These are phyloP conservation scores for Byasa hedistus DNA, from an alignment of 2,888 invertebrate species.

Conservation along the genomic window DNA sequence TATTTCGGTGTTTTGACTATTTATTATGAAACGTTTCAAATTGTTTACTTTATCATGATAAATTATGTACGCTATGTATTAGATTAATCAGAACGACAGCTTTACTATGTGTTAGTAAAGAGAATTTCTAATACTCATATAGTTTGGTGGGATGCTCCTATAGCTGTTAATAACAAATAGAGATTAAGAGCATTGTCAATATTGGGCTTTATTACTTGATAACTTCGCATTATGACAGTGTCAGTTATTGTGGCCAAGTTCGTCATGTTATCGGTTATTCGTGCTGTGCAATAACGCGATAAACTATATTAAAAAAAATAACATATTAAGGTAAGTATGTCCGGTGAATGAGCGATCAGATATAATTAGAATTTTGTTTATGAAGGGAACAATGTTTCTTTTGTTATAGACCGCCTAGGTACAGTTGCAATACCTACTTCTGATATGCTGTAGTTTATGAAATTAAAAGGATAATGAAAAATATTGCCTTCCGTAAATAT, in stretches of 20 bases:
- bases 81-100: too few species aligned
- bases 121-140: background rate
- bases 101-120: background rate
- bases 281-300: constrained; percentile 38
- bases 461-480: too few species aligned
- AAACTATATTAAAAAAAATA: constrained; percentile 33
- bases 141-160: constrained; percentile 1
- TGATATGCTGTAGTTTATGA: too few species aligned
- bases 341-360: constrained; percentile 36
- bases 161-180: constrained; percentile 38
- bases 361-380: background rate
- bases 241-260: constrained; percentile 12
- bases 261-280: constrained; percentile 35
- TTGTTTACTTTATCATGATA: too few species aligned
- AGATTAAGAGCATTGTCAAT: constrained; percentile 43
- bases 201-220: constrained; percentile 47
- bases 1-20: too few species aligned
- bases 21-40: too few species aligned
- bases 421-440: too few species aligned
- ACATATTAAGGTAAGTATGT: constrained; percentile 36
- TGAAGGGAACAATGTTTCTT: too few species aligned
- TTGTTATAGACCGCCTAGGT: too few species aligned
- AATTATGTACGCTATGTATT: too few species aligned
- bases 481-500: too few species aligned
- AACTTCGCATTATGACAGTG: constrained; percentile 40